phyloP scores from a whole-genome alignment of 2,113 vertebrate genomes.

The Peromyscus polionotus region DNA sequence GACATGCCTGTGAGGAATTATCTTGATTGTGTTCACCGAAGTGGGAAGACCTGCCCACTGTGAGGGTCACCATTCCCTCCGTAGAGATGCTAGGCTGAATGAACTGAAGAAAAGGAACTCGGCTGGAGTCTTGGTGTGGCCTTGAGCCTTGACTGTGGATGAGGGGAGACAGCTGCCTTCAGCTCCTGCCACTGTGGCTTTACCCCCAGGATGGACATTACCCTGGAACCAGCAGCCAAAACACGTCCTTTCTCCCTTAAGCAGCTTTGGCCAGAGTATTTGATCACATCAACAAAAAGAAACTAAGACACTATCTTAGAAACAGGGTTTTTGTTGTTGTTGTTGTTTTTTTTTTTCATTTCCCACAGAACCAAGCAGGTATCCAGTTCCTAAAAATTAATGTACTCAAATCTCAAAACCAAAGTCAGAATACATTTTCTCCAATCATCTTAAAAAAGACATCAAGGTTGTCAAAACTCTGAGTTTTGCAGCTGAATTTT shows the following conservation, averaged over 20 bases:
- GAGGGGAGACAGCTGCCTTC: not conserved
- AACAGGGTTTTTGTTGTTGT: not conserved
- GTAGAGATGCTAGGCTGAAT: not conserved
- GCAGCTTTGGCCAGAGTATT: not conserved
- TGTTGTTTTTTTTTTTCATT: not conserved
- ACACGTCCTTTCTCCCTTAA: not conserved
- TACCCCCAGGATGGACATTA: too few relatives aligned
- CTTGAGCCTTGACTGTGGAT: not conserved
- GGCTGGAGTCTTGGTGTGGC: not conserved
- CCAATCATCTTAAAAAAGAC: constrained; percentile 58
- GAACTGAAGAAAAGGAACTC: not conserved
- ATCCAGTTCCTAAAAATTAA: constrained; percentile 58
- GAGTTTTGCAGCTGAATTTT: constrained; percentile 50
- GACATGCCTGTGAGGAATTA: not conserved
- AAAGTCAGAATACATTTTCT: constrained; percentile 43
- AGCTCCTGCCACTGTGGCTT: too few relatives aligned
- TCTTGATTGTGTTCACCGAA: not conserved
- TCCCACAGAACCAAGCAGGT: constrained; percentile 38
- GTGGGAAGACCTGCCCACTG: not conserved
- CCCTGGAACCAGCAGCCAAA: not conserved
- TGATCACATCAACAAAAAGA: not conserved
- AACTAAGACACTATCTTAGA: not conserved
- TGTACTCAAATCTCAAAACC: constrained; percentile 62
- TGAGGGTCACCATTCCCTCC: not conserved
- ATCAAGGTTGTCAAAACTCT: constrained; percentile 48